Evolutionary conservation across 2,113 vertebrate genomes (phyloP).

Genomic region (Loxodonta africana): DNA sequence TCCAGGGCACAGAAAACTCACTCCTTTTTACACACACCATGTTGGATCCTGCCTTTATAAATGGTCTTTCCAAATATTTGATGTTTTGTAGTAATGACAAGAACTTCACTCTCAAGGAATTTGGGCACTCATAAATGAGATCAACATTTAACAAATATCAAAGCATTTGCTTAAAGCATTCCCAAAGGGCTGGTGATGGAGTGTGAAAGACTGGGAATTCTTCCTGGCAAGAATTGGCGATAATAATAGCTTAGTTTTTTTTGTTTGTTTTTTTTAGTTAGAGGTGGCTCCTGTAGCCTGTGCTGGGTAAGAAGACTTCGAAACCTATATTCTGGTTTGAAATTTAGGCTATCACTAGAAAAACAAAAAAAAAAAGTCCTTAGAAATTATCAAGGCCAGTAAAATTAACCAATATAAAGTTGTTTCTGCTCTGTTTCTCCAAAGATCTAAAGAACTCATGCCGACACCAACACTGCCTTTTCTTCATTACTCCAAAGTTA

Average conservation of each 20-base stretch:
- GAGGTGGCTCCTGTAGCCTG: constrained; percentile 27
- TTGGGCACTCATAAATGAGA: constrained; percentile 79
- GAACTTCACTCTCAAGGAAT: constrained; percentile 77
- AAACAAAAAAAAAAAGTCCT: constrained; percentile 46
- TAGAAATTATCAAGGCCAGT: constrained; percentile 41
- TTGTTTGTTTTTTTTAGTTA: neutral
- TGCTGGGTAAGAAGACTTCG: constrained; percentile 59
- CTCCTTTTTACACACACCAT: constrained; percentile 35
- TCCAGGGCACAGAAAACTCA: neutral
- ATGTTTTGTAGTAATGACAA: constrained; percentile 80
- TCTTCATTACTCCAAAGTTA: neutral
- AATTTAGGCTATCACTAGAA: constrained; percentile 16
- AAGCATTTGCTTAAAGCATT: constrained; percentile 70
- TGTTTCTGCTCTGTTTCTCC: neutral
- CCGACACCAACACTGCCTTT: neutral
- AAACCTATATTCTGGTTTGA: constrained; percentile 45
- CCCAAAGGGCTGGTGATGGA: constrained; percentile 55
- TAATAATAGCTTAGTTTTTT: constrained; percentile 61
- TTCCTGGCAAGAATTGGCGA: constrained; percentile 66
- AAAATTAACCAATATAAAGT: constrained; percentile 62
- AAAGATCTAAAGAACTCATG: neutral
- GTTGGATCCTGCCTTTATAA: constrained; percentile 44
- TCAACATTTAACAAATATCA: constrained; percentile 74
- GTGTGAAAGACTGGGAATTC: constrained; percentile 62
- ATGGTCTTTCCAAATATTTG: constrained; percentile 75